Base-by-base conservation (phyloP, 2,113 vertebrate genomes). In the Trichomycterus rosablanca region DNA sequence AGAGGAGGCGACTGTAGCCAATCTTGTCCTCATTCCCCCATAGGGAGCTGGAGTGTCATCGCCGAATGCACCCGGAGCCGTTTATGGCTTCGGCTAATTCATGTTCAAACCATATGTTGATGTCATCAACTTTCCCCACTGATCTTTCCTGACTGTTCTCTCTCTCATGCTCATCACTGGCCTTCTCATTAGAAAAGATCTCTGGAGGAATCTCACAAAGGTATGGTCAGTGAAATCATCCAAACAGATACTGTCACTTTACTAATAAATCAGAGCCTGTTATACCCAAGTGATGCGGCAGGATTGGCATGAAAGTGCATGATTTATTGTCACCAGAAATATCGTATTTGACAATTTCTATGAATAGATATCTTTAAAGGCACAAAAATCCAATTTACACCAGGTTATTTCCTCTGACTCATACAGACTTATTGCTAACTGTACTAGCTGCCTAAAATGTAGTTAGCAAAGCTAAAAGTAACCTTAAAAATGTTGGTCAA, bases 21-120 rank as follows among this genome's bases (percentile, higher is more conserved):
- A 67, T 68, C 70, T 72, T 54, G 64, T 72, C 65, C 70, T 68
- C 26, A 59, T 63, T 59, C 70, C 63, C 63, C 69, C 69, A 67
- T 53, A 67, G 69, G 64, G 69, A 67, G 69, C 63, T 67, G 10
- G 50, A 72, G 69, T 67, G 49, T 67, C 58, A 67, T 67, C 59
- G 56, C 40, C 42, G 28, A 63, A 55, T 54, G 52, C 60, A 51
- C 53, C 46, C 63, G 14, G 12, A 62, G 53, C 44, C 59, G 32
- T 67, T 72, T 63, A 58, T 53, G 65, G 45, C 58, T 57, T 42
- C 45, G 19, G 35, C 52, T 71, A 67, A 67, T 58, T 67, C 59
- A 51, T 67, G 52, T 62, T 71, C 52, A 40, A 45, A 48, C 48
- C 63, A 63, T 67, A 67, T 71, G 69, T 46, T 67, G 52, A 66